Conservation (phyloP, 2,888 invertebrate species). For the Lithophane semibrunnea region DNA sequence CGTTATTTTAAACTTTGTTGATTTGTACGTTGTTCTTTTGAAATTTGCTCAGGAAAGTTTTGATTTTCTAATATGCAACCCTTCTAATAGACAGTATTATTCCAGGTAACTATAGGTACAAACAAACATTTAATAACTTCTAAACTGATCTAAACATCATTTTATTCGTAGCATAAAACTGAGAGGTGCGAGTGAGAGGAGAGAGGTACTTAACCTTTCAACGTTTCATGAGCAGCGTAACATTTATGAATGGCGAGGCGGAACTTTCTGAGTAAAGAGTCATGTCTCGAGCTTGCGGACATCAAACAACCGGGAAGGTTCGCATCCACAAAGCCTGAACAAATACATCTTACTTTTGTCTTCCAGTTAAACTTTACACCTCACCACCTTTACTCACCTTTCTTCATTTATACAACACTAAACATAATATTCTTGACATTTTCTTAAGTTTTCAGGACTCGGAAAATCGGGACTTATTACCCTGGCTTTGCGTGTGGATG, state of each 20-base stretch:
- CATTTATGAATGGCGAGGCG: neutral
- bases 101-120: neutral
- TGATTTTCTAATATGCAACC: too few relatives aligned
- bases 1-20: too few relatives aligned
- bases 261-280: constrained; percentile 13
- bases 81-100: neutral
- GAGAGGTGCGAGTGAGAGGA: neutral
- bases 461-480: neutral
- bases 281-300: constrained; percentile 4
- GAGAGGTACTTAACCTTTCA: too few relatives aligned
- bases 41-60: too few relatives aligned
- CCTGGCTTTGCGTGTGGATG: neutral
- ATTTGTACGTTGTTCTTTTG: too few relatives aligned
- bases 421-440: neutral
- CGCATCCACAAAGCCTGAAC: neutral
- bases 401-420: constrained; percentile 2
- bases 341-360: constrained; percentile 9
- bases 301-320: neutral
- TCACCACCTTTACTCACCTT: neutral
- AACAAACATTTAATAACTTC: neutral
- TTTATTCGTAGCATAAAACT: neutral
- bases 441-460: neutral
- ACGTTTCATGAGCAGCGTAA: neutral
- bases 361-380: neutral
- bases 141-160: neutral